These are phyloP conservation scores for Falco naumanni DNA, from an alignment of 2,797 vertebrate species.

Conservation along the genomic window DNA sequence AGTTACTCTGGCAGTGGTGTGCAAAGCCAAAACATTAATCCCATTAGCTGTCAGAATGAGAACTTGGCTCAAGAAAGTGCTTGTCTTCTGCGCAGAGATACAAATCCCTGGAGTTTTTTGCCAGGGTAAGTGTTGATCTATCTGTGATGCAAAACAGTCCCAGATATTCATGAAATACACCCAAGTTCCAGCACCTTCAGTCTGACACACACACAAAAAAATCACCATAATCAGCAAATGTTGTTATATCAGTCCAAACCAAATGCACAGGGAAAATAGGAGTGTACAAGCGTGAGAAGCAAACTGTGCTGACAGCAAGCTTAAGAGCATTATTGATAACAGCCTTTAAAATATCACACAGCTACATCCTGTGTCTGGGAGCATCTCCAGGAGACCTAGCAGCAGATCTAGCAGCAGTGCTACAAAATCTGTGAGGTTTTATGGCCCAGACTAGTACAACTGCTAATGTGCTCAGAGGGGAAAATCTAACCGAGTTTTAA, in stretches of 20 bases:
- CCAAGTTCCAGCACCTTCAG: not conserved
- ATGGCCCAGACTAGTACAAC: not conserved
- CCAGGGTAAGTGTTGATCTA: not conserved
- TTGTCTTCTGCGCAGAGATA: not conserved
- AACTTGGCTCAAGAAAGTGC: not conserved
- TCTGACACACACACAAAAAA: not conserved
- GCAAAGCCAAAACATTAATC: not conserved
- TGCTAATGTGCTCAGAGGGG: not conserved
- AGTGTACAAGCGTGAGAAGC: accelerated
- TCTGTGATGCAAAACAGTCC: not conserved
- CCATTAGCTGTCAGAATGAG: not conserved
- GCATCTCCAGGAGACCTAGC: not conserved
- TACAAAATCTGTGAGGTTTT: not conserved
- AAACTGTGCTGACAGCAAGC: not conserved
- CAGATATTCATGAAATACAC: not conserved
- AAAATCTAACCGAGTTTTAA: not conserved
- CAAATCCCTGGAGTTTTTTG: not conserved
- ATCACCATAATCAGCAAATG: not conserved
- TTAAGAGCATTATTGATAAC: not conserved
- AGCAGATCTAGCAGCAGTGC: not conserved
- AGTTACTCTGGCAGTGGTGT: not conserved
- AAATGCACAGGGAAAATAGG: not conserved
- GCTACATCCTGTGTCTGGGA: not conserved
- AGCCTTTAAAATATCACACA: not conserved
- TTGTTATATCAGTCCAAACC: not conserved